Base-by-base conservation (phyloP, 2,797 vertebrate genomes). In the Danio choprae region DNA sequence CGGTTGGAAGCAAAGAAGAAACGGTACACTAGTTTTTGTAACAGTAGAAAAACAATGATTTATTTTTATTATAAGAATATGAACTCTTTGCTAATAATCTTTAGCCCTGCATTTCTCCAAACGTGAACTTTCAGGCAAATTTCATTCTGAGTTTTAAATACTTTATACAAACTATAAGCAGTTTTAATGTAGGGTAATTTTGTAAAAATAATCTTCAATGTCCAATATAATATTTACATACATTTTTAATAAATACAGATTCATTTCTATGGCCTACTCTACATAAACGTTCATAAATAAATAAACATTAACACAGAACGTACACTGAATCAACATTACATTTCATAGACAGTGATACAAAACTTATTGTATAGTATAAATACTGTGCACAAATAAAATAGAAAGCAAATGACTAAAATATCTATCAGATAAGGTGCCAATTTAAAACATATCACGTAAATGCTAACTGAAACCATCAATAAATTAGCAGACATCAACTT, bases 41-140 rank as follows among this genome's bases (percentile, higher is more conserved):
- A 88, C 83, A 86, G 89, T 93, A 94, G 78, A 93, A 94, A 94
- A 93, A 92, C 91, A 93, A 89, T 79, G 38, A 81, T 84, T 58
- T 53, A 81, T 70, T 89, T 88, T 88, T 87, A 81, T 91, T 90
- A 87, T 82, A 84, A 89, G 18, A 40, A 48, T 68, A 58, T 72
- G 79, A 80, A 84, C 83, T 86, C 75, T 87, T 60, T 60, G 38
- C 51, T 69, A 38, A 48, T 38, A 51, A 79, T 81, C 73, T 83
- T 67, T 84, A 58, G 38, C 46, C 40, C 29, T 53, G 68, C 7
- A 79, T 55, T 64, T 40, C n/a, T 67, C 43, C 43, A 48, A 56
- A 78, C 53, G 6, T 68, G 38, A 72, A 63, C 38, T 36, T 29
- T 43, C 53, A 72, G 53, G 8, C 10, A 3, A 53, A 60, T 11